These are phyloP conservation scores for Lerema accius DNA, from an alignment of 1,140 invertebrate species.

Conservation along the genomic window DNA sequence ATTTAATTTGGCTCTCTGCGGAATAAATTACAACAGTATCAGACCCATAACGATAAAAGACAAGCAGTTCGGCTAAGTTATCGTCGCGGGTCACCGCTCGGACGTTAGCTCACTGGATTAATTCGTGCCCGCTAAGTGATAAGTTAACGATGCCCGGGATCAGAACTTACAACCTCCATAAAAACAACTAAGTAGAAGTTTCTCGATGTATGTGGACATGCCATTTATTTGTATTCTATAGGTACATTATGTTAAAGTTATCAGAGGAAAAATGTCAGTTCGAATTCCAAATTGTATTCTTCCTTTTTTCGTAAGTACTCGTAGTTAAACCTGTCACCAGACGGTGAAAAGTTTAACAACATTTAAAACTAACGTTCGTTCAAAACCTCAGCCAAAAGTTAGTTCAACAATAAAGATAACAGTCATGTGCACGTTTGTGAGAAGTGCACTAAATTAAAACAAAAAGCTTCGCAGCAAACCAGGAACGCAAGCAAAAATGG, in stretches of 20 bases:
- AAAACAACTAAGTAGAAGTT: conserved; percentile 43
- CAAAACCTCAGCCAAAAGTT: conserved; percentile 38
- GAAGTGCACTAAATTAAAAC: conserved; percentile 61
- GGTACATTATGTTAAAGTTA: conserved; percentile 25
- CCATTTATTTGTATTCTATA: conserved; percentile 41
- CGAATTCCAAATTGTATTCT: no score
- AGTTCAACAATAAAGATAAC: conserved; percentile 54
- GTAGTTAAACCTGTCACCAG: no score
- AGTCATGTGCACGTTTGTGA: conserved; percentile 44
- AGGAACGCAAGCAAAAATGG: conserved; percentile 39
- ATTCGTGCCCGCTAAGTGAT: conserved; percentile 78
- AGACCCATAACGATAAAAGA: conserved; percentile 71
- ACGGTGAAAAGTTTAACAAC: not conserved
- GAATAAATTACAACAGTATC: conserved; percentile 81
- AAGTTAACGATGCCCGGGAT: conserved; percentile 64
- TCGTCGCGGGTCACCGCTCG: conserved; percentile 65
- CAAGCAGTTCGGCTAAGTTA: conserved; percentile 69
- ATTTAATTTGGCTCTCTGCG: conserved; percentile 79
- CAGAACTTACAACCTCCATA: conserved; percentile 53
- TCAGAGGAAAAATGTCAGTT: no score
- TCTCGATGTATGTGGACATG: not conserved
- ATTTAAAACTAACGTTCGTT: conserved; percentile 13
- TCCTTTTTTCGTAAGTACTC: no score
- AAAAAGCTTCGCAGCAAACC: conserved; percentile 40
- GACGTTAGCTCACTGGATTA: conserved; percentile 72